phyloP scores from a whole-genome alignment of 2,797 vertebrate genomes.

The Etheostoma perlongum region DNA sequence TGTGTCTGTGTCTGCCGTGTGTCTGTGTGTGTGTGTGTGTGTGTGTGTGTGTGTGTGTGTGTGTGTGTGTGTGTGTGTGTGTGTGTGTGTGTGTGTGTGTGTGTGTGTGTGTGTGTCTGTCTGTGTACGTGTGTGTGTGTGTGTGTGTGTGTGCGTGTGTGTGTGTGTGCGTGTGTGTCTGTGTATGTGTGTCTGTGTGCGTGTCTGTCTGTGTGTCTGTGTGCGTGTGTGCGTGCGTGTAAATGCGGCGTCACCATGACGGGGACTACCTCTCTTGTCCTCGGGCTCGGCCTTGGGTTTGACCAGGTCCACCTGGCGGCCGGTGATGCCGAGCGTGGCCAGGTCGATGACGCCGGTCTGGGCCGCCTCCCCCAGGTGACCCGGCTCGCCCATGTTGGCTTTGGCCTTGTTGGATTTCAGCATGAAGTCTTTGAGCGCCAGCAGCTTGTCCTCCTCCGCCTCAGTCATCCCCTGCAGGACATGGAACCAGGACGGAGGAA shows the following conservation, averaged over 20 bases:
- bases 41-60: too few species aligned
- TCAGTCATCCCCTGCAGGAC: constrained; percentile 93
- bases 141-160: too few species aligned
- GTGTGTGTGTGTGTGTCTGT: too few species aligned
- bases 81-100: too few species aligned
- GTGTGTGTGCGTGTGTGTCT: too few species aligned
- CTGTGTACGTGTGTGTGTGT: too few species aligned
- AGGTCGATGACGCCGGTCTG: constrained; percentile 94
- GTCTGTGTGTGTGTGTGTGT: too few species aligned
- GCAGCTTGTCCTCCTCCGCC: constrained; percentile 95
- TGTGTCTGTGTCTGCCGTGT: too few species aligned
- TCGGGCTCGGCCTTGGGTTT: constrained; percentile 92
- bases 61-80: too few species aligned
- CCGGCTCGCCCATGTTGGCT: constrained; percentile 95
- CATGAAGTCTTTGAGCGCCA: constrained; percentile 98
- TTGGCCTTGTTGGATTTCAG: constrained; percentile 98
- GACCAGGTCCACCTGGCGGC: constrained; percentile 94
- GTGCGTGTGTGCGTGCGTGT: neutral
- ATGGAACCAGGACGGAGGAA: too few species aligned
- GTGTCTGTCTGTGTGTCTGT: too few species aligned
- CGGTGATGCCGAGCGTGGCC: constrained; percentile 89
- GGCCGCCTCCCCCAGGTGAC: constrained; percentile 89
- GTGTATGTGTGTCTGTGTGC: too few species aligned
- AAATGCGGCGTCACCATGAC: neutral
- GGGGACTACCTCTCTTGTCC: constrained; percentile 90